Evolutionary conservation across 2,113 vertebrate genomes (phyloP).

Genomic region (Dascyllus trimaculatus): DNA sequence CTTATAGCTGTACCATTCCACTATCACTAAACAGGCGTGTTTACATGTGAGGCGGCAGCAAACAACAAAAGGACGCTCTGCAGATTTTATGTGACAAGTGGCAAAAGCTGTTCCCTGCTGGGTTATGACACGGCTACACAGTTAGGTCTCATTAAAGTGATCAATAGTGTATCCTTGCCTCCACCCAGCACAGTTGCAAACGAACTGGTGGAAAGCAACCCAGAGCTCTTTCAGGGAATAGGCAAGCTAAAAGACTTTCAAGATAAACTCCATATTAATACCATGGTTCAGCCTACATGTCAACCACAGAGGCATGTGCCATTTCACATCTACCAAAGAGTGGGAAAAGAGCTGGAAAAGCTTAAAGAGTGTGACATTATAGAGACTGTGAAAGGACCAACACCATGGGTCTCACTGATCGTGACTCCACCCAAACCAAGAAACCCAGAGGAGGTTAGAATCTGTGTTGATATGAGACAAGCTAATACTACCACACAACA

Average conservation of each 20-base stretch:
- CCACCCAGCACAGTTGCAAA: conserved; percentile 17
- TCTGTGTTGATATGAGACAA: conserved; percentile 42
- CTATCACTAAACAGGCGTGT: too few species aligned
- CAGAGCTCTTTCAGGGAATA: conserved; percentile 36
- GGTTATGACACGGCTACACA: neutral
- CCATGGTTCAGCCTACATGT: conserved; percentile 14
- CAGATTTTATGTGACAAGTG: conserved; percentile 14
- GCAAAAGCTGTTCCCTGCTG: neutral
- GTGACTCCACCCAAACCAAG: conserved; percentile 43
- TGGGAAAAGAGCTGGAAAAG: conserved; percentile 32
- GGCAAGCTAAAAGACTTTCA: conserved; percentile 45
- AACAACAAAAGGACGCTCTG: neutral
- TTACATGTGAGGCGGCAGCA: too few species aligned
- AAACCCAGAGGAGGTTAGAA: conserved; percentile 34
- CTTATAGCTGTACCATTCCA: too few species aligned
- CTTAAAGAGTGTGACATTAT: conserved; percentile 43
- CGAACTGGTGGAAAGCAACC: conserved; percentile 7
- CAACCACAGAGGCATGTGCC: conserved; percentile 23
- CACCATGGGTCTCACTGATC: conserved; percentile 47
- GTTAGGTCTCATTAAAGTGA: conserved; percentile 26
- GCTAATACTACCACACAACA: conserved; percentile 32
- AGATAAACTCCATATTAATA: conserved; percentile 32
- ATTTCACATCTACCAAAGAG: conserved; percentile 25
- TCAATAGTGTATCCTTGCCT: conserved; percentile 3
- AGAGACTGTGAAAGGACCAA: conserved; percentile 27